Base-by-base conservation (phyloP, 2,113 vertebrate genomes). In the Maccullochella peelii region DNA sequence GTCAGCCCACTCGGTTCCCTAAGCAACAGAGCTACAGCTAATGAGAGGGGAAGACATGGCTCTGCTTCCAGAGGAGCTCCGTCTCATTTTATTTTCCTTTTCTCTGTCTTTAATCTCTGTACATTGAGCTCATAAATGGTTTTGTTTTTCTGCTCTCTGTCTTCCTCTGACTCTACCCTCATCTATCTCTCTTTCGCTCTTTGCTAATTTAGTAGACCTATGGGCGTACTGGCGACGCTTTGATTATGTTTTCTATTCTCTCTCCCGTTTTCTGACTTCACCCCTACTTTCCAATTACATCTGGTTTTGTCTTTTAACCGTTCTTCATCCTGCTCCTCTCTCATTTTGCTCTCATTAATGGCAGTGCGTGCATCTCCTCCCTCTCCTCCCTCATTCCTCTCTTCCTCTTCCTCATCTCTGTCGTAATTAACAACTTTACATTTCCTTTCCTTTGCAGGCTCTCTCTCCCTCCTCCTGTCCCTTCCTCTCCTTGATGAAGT, bases 11-110 rank as follows among this genome's bases (percentile, higher is more conserved):
- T 87, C 73, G 2, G 73, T 88, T 88, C 91, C 91, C 84, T 57
- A 63, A 89, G 92, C 87, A 88, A 91, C 79, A 47, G 88, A 84
- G 86, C 77, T 80, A 11, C 63, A 70, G 85, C 90, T 94, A 94
- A 94, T 94, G 88, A 92, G 92, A 90, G 61, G 38, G 55, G 66
- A 89, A 77, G 77, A 70, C 68, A 18, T 27, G 70, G 79, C 72
- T 84, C 71, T 82, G 79, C 82, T 79, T 69, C 77, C 73, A 83
- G 82, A 88, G 71, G 76, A 84, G 59, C 55, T 73, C 72, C 2
- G 40, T 79, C 76, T 83, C 62, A 8, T 68, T 84, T 79, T 70
- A 25, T 44, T 79, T 73, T 30, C 40, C 23, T 72, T 61, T 58
- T 80, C 63, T 73, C 36, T 23, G 9, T 55, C 44, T 90, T 88